Evolutionary conservation across 2,797 vertebrate species (phyloP).

Genomic region (Balearica regulorum): DNA sequence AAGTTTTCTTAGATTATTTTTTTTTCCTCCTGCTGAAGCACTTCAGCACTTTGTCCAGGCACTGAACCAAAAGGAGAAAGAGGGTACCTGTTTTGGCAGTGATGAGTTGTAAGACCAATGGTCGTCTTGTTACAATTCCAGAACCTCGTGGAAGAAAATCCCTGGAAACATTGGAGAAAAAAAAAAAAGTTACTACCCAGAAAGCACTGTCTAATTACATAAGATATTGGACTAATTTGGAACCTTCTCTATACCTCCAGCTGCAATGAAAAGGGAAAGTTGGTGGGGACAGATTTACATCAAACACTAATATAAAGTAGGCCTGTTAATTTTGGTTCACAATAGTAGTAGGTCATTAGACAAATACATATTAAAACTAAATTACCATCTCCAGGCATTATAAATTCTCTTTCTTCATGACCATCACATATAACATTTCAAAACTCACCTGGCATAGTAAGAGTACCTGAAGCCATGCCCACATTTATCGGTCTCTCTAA

Average conservation of each 20-base stretch:
- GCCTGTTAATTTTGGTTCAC: neutral
- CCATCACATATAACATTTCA: neutral
- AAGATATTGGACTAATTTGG: neutral
- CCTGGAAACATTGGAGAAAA: conserved; percentile 38
- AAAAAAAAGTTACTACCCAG: neutral
- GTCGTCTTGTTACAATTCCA: conserved; percentile 78
- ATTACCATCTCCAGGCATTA: neutral
- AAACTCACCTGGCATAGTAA: neutral
- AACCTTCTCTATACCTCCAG: neutral
- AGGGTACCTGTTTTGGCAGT: conserved; percentile 78
- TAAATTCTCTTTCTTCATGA: neutral
- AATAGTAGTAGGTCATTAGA: neutral
- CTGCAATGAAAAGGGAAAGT: neutral
- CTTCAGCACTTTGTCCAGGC: neutral
- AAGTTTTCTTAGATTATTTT: neutral
- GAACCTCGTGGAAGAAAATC: conserved; percentile 81
- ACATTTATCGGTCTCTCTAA: neutral
- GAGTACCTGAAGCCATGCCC: neutral
- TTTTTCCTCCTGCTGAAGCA: neutral
- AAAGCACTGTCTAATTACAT: neutral
- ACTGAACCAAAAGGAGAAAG: neutral
- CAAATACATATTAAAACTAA: neutral
- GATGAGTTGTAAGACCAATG: conserved; percentile 77
- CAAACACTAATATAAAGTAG: neutral
- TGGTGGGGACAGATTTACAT: neutral